Evolutionary conservation across 2,113 vertebrate genomes (phyloP).

Genomic region (Oplegnathus fasciatus): DNA sequence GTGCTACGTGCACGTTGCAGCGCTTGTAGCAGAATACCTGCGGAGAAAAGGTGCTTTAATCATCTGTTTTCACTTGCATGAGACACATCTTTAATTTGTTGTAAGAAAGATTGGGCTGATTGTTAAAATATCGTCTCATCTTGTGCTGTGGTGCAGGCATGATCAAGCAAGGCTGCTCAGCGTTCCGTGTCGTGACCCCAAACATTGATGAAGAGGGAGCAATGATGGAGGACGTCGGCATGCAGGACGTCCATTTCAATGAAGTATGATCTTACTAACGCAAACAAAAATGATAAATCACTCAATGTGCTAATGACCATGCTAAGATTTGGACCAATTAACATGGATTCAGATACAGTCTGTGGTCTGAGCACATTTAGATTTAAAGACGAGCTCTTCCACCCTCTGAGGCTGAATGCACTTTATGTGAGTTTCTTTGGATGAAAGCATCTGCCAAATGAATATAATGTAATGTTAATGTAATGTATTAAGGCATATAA

Average conservation of each 20-base stretch:
- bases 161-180: slow-evolving; percentile 96
- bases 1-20: slow-evolving; percentile 96
- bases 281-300: not conserved
- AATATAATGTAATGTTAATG: not conserved
- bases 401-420: not conserved
- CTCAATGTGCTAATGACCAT: not conserved
- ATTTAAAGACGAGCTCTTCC: not conserved
- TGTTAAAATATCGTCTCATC: not conserved
- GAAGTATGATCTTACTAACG: slow-evolving; percentile 82
- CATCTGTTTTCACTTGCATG: not conserved
- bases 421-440: not conserved
- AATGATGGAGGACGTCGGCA: slow-evolving; percentile 99
- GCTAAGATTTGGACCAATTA: not conserved
- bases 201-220: slow-evolving; percentile 99
- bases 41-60: slow-evolving; percentile 90
- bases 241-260: slow-evolving; percentile 99
- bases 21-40: slow-evolving; percentile 95
- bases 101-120: not conserved
- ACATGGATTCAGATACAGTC: not conserved
- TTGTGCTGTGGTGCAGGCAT: slow-evolving; percentile 84
- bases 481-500: not conserved
- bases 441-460: not conserved
- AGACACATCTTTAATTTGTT: not conserved
- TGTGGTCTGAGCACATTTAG: not conserved
- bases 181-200: slow-evolving; percentile 95